Evolutionary conservation across 2,113 vertebrate genomes (phyloP).

Genomic region (Carassius carassius): DNA sequence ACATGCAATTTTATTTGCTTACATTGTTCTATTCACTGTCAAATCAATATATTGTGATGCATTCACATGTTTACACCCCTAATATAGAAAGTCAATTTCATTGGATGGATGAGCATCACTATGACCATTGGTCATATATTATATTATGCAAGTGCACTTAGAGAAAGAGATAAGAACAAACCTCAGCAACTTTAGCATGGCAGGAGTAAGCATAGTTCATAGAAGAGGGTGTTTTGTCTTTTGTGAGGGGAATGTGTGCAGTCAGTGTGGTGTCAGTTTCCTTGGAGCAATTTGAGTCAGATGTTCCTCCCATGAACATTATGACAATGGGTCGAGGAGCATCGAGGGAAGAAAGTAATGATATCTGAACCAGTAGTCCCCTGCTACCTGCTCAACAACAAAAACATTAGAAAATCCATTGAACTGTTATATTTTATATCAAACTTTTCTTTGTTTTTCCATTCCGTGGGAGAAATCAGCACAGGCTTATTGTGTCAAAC

Average conservation of each 20-base stretch:
- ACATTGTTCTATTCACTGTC: too few species aligned
- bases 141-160: too few species aligned
- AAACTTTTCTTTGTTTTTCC: background rate
- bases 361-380: background rate
- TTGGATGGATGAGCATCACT: too few species aligned
- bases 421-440: background rate
- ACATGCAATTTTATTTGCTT: too few species aligned
- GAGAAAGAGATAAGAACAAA: too few species aligned
- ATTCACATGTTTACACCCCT: too few species aligned
- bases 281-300: background rate
- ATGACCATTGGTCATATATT: too few species aligned
- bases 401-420: slow-evolving; percentile 6
- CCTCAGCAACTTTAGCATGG: too few species aligned
- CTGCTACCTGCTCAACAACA: slow-evolving; percentile 12
- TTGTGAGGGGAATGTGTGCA: background rate
- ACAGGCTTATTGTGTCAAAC: slow-evolving; percentile 15
- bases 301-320: background rate
- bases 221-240: background rate
- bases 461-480: background rate
- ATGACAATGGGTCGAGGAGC: background rate
- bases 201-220: background rate
- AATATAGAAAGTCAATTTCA: too few species aligned
- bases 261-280: background rate
- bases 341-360: background rate
- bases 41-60: too few species aligned